These are phyloP conservation scores for Reticulitermes speratus DNA, from an alignment of 1,140 invertebrate species.

Conservation along the genomic window DNA sequence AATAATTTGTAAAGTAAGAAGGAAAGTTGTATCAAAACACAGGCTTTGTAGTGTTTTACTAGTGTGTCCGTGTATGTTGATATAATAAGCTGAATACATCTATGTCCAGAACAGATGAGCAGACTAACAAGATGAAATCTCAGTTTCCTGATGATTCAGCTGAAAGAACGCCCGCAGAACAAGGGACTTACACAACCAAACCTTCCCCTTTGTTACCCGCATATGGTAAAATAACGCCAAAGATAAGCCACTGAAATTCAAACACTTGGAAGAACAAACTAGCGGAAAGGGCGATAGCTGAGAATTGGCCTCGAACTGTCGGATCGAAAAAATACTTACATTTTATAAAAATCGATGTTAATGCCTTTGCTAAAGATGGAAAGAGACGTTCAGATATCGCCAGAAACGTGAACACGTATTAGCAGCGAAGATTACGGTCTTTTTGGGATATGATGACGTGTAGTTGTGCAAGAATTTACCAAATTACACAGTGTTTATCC, in stretches of 20 bases:
- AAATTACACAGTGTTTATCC: no score
- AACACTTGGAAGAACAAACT: neutral
- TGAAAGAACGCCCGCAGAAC: neutral
- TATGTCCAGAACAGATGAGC: neutral
- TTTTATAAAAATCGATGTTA: no score
- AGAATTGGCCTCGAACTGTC: no score
- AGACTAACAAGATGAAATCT: neutral
- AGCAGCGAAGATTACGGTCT: no score
- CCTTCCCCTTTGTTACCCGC: neutral
- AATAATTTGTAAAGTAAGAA: no score
- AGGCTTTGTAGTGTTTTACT: neutral
- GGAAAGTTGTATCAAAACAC: neutral
- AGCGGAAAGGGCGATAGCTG: neutral
- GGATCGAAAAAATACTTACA: no score
- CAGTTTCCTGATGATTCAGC: conserved; percentile 23
- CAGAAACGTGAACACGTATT: no score
- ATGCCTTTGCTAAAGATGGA: no score
- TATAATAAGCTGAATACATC: neutral
- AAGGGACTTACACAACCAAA: neutral
- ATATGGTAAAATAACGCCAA: neutral
- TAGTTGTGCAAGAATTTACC: no score
- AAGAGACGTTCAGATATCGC: no score
- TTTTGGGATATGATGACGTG: no score
- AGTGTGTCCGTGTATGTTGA: neutral
- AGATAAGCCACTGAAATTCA: neutral